Base-by-base conservation (phyloP, 35 echinoderm and acorn worm genomes). In the Strongylocentrotus purpuratus region DNA sequence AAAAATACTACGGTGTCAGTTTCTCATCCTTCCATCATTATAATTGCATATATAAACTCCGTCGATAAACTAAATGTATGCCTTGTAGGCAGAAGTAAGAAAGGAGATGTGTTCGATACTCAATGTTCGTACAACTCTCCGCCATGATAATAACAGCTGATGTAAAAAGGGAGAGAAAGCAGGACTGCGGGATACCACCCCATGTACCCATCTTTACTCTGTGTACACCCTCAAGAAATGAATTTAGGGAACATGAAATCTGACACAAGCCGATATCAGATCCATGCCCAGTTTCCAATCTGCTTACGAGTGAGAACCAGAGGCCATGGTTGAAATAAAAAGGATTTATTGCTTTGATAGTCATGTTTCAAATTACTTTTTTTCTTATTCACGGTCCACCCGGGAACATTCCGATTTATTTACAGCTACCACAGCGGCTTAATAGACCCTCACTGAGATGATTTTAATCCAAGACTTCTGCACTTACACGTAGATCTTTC, bases 391-490 rank as follows among this genome's bases (percentile, higher is more conserved):
- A 78, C 65, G 65, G 7, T 78, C 18, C 65, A 78, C 65, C 22
- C 28, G 65, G 65, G 65, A 78, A 78, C 65, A 78, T 78, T 28
- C 65, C 65, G 28, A 22, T 78, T 7, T 78, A 78, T 78, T 78
- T 78, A 78, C 65, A 78, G 65, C 65, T 78, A 22, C 4, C 65
- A 8, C 20, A 78, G 22, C 20, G 28, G 28, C 22, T 78, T 78
- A 78, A n/a, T 78, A 78, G 65, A 78, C 65, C 65, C 65, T 78
- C 65, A 78, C 65, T n/a, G 65, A 78, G 65, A 78, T 59, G 28
- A 28, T 78, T 55, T 28, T 78, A 28, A 78, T 78, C 20, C 65
- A 78, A 28, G 65, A 78, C 65, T 78, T 78, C 65, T 78, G 22
- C 25, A 78, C 65, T 78, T n/a, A 28, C 22, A 55, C 50, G 15